Base-by-base conservation (phyloP, 2,888 invertebrate genomes). In the Matsumyia berberina region DNA sequence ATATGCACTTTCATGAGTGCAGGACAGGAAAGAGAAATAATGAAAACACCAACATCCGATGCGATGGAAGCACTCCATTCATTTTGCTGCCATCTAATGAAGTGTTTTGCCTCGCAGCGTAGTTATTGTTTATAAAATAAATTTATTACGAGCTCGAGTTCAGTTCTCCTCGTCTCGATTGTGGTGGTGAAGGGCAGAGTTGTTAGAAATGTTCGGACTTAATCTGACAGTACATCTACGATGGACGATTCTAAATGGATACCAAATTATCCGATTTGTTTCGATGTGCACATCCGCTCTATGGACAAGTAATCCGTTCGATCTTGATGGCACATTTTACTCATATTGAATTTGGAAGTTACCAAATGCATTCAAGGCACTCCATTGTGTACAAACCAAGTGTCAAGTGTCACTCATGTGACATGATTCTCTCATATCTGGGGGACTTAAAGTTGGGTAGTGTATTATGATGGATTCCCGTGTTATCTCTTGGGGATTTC, bases 371-470 rank as follows among this genome's bases (percentile, higher is more conserved):
- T 80, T 76, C 31, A 37, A 66, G 64, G 60, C 62, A 58, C 60
- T 78, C 60, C 62, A 70, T 79, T 79, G 64, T 82, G 66, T 77
- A 70, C 69, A 60, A 46, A 33, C 39, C 69, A 53, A 83, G 69
- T 80, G 80, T 85, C 85, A 85, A 80, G 80, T 85, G 85, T 85
- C 85, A 80, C 44, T 79, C 80, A 76, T 64, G 70, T 53, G 74
- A 85, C 80, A 80, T 80, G 85, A 57, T 80, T 85, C 70, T 70
- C 85, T 85, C 74, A 66, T 78, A 69, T 70, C 58, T 39, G 46
- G 24, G 53, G 17, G 66, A 67, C 72, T 78, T 67, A 79, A 60
- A 67, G n/a, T 69, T 69, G 62, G 58, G 70, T 35, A 58, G 29
- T 42, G 78, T 79, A 64, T 79, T 79, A 62, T 73, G 64, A 80